These are phyloP conservation scores for Orchesella flavescens DNA, from an alignment of 2,888 invertebrate genomes.

Conservation along the genomic window DNA sequence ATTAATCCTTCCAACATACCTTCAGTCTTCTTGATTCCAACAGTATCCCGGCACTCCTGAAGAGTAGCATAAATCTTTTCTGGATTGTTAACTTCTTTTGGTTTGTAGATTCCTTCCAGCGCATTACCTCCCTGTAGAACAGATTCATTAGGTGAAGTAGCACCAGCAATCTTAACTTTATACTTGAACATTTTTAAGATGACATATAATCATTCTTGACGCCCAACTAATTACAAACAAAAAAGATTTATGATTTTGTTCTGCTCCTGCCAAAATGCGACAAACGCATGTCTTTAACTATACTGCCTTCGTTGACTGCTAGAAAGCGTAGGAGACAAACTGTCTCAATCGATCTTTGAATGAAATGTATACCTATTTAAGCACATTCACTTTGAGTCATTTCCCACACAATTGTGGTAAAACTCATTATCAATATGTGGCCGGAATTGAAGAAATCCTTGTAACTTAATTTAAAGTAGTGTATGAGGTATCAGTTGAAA, in stretches of 20 bases:
- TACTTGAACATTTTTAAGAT: slow-evolving; percentile 40
- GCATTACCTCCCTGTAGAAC: slow-evolving; percentile 75
- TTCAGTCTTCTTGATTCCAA: slow-evolving; percentile 92
- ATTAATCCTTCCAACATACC: slow-evolving; percentile 74
- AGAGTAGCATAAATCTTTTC: slow-evolving; percentile 97
- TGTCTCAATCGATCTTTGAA: slow-evolving; percentile 5
- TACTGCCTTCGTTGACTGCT: not conserved
- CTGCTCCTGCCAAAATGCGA: not conserved
- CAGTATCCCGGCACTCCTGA: slow-evolving; percentile 93
- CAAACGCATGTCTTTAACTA: not conserved
- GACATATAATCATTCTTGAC: slow-evolving; percentile 11
- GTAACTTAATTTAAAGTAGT: too few species aligned
- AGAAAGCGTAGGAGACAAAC: not conserved
- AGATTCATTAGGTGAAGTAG: slow-evolving; percentile 1
- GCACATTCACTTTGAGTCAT: not conserved
- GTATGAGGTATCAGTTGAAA: too few species aligned
- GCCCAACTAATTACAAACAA: slow-evolving; percentile 14
- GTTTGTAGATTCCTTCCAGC: slow-evolving; percentile 75
- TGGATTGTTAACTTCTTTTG: slow-evolving; percentile 80
- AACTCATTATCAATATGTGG: too few species aligned
- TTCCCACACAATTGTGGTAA: too few species aligned
- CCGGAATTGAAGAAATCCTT: too few species aligned
- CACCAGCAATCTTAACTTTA: not conserved
- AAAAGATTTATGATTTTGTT: not conserved
- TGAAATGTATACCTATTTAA: not conserved